Base-by-base conservation (phyloP, 2,888 invertebrate species). In the Platycheirus albimanus region DNA sequence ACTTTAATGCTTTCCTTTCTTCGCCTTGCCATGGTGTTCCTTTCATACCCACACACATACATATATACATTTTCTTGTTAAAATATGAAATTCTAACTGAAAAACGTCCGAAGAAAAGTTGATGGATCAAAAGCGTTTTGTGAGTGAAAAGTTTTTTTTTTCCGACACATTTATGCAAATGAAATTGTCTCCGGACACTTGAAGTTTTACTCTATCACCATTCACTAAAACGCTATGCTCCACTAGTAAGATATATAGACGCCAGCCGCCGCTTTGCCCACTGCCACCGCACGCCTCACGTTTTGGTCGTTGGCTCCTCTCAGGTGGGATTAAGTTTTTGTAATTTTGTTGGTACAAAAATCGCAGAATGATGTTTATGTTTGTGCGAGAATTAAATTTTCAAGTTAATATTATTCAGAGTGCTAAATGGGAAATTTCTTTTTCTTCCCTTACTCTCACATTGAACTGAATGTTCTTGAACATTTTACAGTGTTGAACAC, bases 131-230 rank as follows among this genome's bases (percentile, higher is more conserved):
- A 80, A 76, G 80, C 49, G 58, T 63, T 76, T 76, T 43, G 52
- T 61, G 66, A 70, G 80, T 81, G 71, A 81, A 76, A 76, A 76
- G 76, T 76, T 79, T 76, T 38, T 54, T 19, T 13, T 33, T 54
- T 56, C 13, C 5, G 51, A 70, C 76, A 38, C 80, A 52, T 76
- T 81, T 81, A 81, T 81, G 80, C 71, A 81, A 81, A 81, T 81
- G 76, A 81, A 81, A 81, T 81, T 81, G 76, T 81, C 76, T 81
- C 71, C 71, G 64, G 80, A 76, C 66, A 66, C 56, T 81, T 76
- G 63, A 45, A 38, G 56, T 51, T 47, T 58, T 28, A 30, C 54
- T 24, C 19, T 41, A 20, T 33, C 41, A 24, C 56, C 33, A 28
- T 19, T 13, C 17, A 13, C 58, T 1, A 15, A 17, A 11, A 17